These are phyloP conservation scores for Tiaroga cobitis DNA, from an alignment of 2,797 vertebrate genomes.

Conservation along the genomic window DNA sequence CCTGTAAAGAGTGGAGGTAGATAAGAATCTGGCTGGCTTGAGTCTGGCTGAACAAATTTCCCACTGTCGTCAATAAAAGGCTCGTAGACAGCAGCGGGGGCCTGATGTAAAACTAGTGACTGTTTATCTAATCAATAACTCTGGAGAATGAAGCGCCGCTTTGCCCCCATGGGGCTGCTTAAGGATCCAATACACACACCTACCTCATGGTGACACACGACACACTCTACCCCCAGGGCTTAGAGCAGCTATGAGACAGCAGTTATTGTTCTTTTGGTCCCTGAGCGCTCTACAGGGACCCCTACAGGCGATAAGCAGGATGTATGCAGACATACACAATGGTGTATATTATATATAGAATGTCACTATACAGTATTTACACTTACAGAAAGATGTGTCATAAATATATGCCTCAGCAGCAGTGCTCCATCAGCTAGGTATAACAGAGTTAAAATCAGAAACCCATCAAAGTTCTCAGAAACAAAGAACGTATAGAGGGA, in stretches of 20 bases:
- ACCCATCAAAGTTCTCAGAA: neutral
- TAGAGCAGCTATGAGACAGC: slow-evolving; percentile 46
- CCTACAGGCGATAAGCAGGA: slow-evolving; percentile 49
- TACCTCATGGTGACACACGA: slow-evolving; percentile 13
- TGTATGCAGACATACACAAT: slow-evolving; percentile 17
- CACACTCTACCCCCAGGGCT: slow-evolving; percentile 51
- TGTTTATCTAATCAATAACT: slow-evolving; percentile 69
- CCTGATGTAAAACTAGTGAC: slow-evolving; percentile 62
- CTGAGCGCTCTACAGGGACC: slow-evolving; percentile 51
- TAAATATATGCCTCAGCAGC: neutral
- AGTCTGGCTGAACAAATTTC: slow-evolving; percentile 45
- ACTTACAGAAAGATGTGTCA: neutral
- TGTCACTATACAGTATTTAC: neutral
- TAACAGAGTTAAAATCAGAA: neutral
- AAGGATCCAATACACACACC: slow-evolving; percentile 44
- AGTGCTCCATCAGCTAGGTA: neutral
- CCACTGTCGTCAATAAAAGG: slow-evolving; percentile 57
- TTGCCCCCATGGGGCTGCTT: slow-evolving; percentile 50
- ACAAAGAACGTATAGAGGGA: neutral
- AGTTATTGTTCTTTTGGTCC: slow-evolving; percentile 59
- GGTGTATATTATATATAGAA: slow-evolving; percentile 4
- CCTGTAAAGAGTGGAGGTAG: neutral
- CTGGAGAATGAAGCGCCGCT: slow-evolving; percentile 52
- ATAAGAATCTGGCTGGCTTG: neutral
- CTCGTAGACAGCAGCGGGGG: slow-evolving; percentile 56